Evolutionary conservation across 2,888 invertebrate species (phyloP).

Genomic region (Eilema caniola): DNA sequence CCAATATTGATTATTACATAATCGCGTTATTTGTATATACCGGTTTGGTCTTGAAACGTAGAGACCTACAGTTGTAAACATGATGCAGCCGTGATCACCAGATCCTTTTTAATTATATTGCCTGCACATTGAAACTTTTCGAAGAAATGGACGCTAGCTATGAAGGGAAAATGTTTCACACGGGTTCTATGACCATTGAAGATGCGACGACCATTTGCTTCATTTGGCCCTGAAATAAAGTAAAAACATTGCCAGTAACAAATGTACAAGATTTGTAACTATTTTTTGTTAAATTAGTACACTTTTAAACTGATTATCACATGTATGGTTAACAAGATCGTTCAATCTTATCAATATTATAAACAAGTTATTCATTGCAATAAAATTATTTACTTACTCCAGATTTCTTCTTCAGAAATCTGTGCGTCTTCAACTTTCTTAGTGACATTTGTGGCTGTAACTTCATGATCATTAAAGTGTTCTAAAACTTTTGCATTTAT

Average conservation of each 20-base stretch:
- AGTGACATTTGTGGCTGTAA: background rate
- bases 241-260: background rate
- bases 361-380: background rate
- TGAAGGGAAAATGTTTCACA: conserved; percentile 58
- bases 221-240: conserved; percentile 39
- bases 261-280: too few relatives aligned
- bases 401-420: conserved; percentile 55
- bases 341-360: background rate
- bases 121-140: conserved; percentile 57
- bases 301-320: too few relatives aligned
- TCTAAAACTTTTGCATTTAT: conserved; percentile 53
- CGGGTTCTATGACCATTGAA: conserved; percentile 22
- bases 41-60: background rate
- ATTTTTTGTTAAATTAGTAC: background rate
- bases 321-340: background rate
- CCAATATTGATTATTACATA: background rate
- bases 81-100: conserved; percentile 64
- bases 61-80: conserved; percentile 61
- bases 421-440: conserved; percentile 5
- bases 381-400: conserved; percentile 59
- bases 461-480: conserved; percentile 34
- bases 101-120: conserved; percentile 55
- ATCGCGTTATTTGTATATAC: background rate
- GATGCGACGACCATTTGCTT: conserved; percentile 66
- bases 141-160: conserved; percentile 56